Conservation (phyloP, 64 coral and sea anemone genomes). For the Hydrozoanthus tunicans region DNA sequence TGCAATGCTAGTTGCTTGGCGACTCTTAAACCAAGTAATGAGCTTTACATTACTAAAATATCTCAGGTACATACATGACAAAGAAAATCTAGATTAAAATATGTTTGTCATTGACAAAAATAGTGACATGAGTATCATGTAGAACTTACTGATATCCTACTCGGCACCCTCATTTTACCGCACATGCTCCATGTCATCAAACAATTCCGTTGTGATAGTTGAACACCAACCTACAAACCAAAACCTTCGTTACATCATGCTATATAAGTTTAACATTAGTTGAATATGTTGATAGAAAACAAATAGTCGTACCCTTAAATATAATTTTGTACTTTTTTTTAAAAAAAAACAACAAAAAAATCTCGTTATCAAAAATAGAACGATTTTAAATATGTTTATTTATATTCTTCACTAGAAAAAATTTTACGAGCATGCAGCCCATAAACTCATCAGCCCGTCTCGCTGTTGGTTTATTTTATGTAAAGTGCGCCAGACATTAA, state of each 20-base stretch:
- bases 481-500: no score
- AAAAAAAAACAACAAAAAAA: no score
- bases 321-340: no score
- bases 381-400: no score
- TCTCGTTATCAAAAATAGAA: no score
- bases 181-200: constrained; percentile 17
- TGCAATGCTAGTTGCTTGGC: constrained; percentile 20
- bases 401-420: no score
- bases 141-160: constrained; percentile 6
- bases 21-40: neutral
- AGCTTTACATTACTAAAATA: neutral
- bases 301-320: neutral
- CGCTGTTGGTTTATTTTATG: no score
- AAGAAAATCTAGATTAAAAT: neutral
- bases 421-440: no score
- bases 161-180: neutral
- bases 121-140: neutral
- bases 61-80: neutral
- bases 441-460: no score
- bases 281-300: neutral
- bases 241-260: neutral
- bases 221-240: neutral
- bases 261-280: neutral
- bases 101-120: neutral
- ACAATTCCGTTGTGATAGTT: neutral